These are phyloP conservation scores for Myopa testacea DNA, from an alignment of 2,888 invertebrate species.

Conservation along the genomic window DNA sequence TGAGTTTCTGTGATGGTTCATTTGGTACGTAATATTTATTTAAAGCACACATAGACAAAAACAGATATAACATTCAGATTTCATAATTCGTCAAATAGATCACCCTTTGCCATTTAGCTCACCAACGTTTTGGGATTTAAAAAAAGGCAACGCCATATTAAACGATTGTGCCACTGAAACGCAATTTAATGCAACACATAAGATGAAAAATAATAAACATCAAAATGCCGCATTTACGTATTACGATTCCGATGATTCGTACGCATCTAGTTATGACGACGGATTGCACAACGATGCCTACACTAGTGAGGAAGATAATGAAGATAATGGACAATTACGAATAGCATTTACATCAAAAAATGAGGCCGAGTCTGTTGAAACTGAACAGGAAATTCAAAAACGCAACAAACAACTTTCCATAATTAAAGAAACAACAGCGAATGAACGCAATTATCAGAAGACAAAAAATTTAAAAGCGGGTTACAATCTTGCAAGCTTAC, in stretches of 20 bases:
- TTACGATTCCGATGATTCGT: slow-evolving; percentile 70
- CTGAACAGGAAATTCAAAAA: slow-evolving; percentile 69
- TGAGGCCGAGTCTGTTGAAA: slow-evolving; percentile 86
- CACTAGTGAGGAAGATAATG: slow-evolving; percentile 64
- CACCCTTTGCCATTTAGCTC: slow-evolving; percentile 66
- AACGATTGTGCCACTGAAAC: neutral
- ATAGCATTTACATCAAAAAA: slow-evolving; percentile 88
- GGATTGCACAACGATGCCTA: slow-evolving; percentile 64
- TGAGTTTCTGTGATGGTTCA: slow-evolving; percentile 71
- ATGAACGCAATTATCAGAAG: slow-evolving; percentile 66
- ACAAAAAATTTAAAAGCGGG: slow-evolving; percentile 66
- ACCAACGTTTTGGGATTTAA: slow-evolving; percentile 67
- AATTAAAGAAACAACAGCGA: slow-evolving; percentile 65
- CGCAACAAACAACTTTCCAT: slow-evolving; percentile 65
- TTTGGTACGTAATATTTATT: slow-evolving; percentile 24
- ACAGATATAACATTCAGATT: neutral
- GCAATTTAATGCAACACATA: slow-evolving; percentile 9
- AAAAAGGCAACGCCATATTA: slow-evolving; percentile 47
- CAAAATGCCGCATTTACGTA: slow-evolving; percentile 50
- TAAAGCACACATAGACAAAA: neutral
- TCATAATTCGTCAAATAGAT: slow-evolving; percentile 58
- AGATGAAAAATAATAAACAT: slow-evolving; percentile 30
- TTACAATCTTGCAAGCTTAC: slow-evolving; percentile 58
- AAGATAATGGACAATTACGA: slow-evolving; percentile 72
- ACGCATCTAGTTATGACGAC: slow-evolving; percentile 70